These are phyloP conservation scores for Archegozetes longisetosus DNA, from an alignment of 1,140 invertebrate genomes.

Conservation along the genomic window DNA sequence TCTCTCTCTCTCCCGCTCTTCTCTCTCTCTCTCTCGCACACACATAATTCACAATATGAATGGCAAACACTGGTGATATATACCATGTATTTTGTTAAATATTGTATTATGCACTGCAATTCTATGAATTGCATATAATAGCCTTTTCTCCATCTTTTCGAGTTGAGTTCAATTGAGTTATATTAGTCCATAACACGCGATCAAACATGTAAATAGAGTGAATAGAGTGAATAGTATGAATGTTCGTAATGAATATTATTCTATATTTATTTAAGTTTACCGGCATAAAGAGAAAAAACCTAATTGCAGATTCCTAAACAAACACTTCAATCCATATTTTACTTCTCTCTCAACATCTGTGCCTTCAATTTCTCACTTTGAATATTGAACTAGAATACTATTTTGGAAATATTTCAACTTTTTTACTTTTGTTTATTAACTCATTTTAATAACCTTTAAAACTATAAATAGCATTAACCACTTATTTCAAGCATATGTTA, in stretches of 20 bases:
- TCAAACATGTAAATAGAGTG: not conserved
- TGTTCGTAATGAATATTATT: not conserved
- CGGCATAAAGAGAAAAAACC: not conserved
- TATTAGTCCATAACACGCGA: not conserved
- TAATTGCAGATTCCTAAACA: too few relatives aligned
- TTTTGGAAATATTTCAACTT: too few relatives aligned
- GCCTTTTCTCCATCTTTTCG: not conserved
- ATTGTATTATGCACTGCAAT: not conserved
- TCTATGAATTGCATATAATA: not conserved
- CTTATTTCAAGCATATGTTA: too few relatives aligned
- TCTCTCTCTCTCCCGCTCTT: too few relatives aligned
- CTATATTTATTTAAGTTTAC: not conserved
- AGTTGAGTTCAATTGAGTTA: not conserved
- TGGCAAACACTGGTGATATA: not conserved
- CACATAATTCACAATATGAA: not conserved
- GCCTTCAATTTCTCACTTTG: too few relatives aligned
- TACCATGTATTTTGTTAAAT: not conserved
- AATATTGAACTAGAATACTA: too few relatives aligned
- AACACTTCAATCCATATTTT: too few relatives aligned
- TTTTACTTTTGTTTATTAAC: not conserved
- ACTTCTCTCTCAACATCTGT: too few relatives aligned
- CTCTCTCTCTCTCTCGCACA: too few relatives aligned
- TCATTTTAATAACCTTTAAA: too few relatives aligned
- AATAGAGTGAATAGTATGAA: too few relatives aligned
- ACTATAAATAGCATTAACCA: too few relatives aligned